Base-by-base conservation (phyloP, 2,888 invertebrate species). In the Papilio demoleus region DNA sequence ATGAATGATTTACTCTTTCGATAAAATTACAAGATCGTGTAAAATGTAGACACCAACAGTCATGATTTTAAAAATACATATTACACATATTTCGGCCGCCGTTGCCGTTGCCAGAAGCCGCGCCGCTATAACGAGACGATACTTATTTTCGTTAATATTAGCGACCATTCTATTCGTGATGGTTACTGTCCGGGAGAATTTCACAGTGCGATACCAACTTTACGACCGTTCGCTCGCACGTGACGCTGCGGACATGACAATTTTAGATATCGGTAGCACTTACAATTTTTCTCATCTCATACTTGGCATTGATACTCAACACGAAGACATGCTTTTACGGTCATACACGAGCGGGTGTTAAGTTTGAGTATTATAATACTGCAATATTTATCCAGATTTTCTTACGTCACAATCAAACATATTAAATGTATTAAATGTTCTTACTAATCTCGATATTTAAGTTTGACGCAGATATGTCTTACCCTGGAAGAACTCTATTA, bases 21-120 rank as follows among this genome's bases (percentile, higher is more conserved):
- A 17, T 31, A n/a, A 31, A 56, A 56, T 17, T 31, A 31, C 31
- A 27, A 9, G n/a, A 53, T 53, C 12, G 27, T 56, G 4, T 17
- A 31, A 31, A 56, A 53, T 27, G n/a, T 53, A 59, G 22, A 34
- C 61, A 22, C 53, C 62, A 24, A 67, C 53, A 36, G 56, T 8
- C 19, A 14, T 62, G 17, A 19, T 56, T 40, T 62, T 67, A 62
- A 56, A 62, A 67, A 67, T 62, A 67, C 53, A 34, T 42, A 36
- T 56, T 42, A 36, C 50, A 34, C 34, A 67, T 53, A 62, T 45
- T 34, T 53, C 9, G 22, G 31, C 40, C 53, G 38, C 19, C 42
- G 62, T 56, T 61, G 38, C 19, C 42, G 62, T 56, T 67, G 62
- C 56, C 62, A 56, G 67, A 31, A 42, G 12, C 61, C 42, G 34